phyloP scores from a whole-genome alignment of 2,888 invertebrate species.

The Cephus sareptanus region DNA sequence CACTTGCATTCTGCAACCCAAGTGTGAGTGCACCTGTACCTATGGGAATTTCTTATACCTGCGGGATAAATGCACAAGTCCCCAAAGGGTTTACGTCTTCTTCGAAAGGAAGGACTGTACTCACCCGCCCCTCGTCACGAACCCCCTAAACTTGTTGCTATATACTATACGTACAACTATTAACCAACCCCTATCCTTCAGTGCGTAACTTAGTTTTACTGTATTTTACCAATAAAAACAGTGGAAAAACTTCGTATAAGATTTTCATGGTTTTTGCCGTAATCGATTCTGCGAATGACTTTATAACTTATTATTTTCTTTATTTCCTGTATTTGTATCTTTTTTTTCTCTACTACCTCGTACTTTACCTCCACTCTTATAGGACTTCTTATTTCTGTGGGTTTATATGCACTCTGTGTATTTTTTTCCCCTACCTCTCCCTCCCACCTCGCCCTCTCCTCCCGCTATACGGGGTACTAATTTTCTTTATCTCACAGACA shows the following conservation, averaged over 20 bases:
- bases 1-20: conserved; percentile 20
- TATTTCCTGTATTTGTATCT: not conserved
- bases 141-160: not conserved
- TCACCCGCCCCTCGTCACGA: not conserved
- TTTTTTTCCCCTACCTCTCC: no score
- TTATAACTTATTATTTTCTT: not conserved
- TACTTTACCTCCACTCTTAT: not conserved
- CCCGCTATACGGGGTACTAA: no score
- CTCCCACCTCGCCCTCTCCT: no score
- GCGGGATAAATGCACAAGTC: conserved; percentile 58
- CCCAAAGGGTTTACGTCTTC: conserved; percentile 56
- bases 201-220: not conserved
- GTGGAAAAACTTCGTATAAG: not conserved
- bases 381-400: not conserved
- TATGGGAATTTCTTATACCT: conserved; percentile 22
- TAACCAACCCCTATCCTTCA: not conserved
- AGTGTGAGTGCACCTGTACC: conserved; percentile 6
- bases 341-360: not conserved
- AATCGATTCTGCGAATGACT: not conserved
- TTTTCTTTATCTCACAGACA: not conserved
- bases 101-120: conserved; percentile 36
- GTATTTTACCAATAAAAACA: not conserved
- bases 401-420: not conserved
- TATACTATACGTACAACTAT: not conserved
- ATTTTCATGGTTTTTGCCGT: not conserved